Conservation (phyloP, 2,113 vertebrate species). For the Microcebus griseorufus region DNA sequence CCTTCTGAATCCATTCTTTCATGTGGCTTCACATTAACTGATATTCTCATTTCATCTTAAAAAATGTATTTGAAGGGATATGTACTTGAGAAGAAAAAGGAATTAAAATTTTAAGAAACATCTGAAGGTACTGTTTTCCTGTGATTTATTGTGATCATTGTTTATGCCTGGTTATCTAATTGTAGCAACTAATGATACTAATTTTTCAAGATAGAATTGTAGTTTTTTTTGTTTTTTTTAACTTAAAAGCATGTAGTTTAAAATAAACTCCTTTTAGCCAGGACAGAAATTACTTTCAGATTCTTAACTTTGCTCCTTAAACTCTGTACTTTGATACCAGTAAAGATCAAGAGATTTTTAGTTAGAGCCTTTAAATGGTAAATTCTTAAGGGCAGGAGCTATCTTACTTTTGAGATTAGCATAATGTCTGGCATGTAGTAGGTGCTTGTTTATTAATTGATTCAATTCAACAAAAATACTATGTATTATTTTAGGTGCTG, state of each 20-base stretch:
- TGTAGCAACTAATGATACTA: conserved; percentile 23
- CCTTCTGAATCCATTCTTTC: conserved; percentile 82
- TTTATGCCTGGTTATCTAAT: conserved; percentile 12
- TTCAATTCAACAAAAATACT: neutral
- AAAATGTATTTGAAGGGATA: conserved; percentile 48
- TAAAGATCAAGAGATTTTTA: conserved; percentile 10
- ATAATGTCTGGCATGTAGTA: neutral
- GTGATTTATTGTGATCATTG: conserved; percentile 19
- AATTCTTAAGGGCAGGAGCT: neutral
- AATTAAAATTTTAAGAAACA: conserved; percentile 30
- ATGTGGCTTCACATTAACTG: conserved; percentile 72
- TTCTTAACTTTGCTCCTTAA: neutral
- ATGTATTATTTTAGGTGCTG: neutral
- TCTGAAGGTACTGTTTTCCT: conserved; percentile 33
- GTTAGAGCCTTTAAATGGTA: conserved; percentile 7
- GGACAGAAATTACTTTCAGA: neutral
- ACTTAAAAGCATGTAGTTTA: conserved; percentile 7
- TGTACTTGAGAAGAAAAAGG: conserved; percentile 52
- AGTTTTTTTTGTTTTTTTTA: neutral
- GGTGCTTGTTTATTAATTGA: conserved; percentile 1
- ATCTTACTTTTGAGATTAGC: neutral
- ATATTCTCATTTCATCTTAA: conserved; percentile 68
- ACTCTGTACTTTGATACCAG: neutral
- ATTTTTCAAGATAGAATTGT: conserved; percentile 6
- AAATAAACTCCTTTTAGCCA: conserved; percentile 12